These are phyloP conservation scores for Crematogaster levior DNA, from an alignment of 2,888 invertebrate species.

Conservation along the genomic window DNA sequence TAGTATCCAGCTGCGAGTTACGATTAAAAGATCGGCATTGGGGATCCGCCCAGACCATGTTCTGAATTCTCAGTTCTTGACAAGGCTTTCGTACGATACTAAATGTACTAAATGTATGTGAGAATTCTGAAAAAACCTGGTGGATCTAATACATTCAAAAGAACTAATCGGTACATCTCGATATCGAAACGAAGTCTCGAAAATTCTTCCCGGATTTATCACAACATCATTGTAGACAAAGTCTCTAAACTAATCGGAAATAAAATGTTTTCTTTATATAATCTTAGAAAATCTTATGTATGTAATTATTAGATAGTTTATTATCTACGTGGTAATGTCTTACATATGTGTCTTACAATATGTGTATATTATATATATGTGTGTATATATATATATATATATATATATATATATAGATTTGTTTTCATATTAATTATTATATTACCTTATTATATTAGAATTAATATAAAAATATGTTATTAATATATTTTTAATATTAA, in stretches of 20 bases:
- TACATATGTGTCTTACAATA: background rate
- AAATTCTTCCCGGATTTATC: slow-evolving; percentile 59
- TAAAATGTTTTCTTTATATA: background rate
- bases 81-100: slow-evolving; percentile 45
- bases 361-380: too few species aligned
- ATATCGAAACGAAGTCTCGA: slow-evolving; percentile 18
- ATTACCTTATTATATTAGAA: too few species aligned
- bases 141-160: slow-evolving; percentile 4
- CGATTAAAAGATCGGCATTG: slow-evolving; percentile 80
- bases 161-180: slow-evolving; percentile 49
- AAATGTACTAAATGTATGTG: slow-evolving; percentile 8
- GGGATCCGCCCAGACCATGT: slow-evolving; percentile 80
- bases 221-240: slow-evolving; percentile 61
- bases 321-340: background rate
- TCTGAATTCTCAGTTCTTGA: slow-evolving; percentile 75
- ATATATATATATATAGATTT: too few species aligned
- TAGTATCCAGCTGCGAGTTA: slow-evolving; percentile 76
- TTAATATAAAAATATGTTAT: too few species aligned
- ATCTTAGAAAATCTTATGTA: background rate
- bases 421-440: background rate
- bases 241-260: slow-evolving; percentile 22
- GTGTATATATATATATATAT: too few species aligned
- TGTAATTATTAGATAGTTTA: background rate
- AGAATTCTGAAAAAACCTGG: slow-evolving; percentile 40
- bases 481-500: too few species aligned